Conservation (phyloP, 2,888 invertebrate species). For the Dione vanillae region DNA sequence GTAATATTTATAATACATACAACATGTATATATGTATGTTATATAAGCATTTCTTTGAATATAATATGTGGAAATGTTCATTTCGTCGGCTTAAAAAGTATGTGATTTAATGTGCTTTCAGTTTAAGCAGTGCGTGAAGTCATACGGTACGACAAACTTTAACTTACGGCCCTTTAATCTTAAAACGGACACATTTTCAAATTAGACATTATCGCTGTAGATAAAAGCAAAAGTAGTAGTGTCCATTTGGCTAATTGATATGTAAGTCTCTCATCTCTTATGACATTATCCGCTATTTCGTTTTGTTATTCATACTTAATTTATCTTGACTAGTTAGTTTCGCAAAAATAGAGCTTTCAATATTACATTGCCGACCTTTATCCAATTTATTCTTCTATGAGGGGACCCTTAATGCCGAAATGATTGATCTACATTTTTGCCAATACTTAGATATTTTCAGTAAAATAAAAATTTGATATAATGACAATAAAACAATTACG, state of each 20-base stretch:
- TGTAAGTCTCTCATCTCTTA: slow-evolving; percentile 26
- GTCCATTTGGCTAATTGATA: slow-evolving; percentile 29
- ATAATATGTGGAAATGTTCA: neutral
- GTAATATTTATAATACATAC: neutral
- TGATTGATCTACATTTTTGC: neutral
- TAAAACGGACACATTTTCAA: slow-evolving; percentile 7
- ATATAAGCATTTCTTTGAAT: neutral
- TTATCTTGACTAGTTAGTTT: slow-evolving; percentile 11
- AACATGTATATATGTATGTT: neutral
- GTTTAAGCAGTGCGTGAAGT: slow-evolving; percentile 6
- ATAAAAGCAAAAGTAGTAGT: slow-evolving; percentile 11
- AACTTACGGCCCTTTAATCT: slow-evolving; percentile 9
- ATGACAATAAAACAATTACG: neutral
- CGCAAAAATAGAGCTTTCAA: slow-evolving; percentile 10
- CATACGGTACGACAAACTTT: neutral
- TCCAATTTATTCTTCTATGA: slow-evolving; percentile 7
- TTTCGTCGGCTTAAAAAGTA: neutral
- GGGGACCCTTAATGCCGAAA: slow-evolving; percentile 12
- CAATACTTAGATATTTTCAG: neutral
- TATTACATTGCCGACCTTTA: slow-evolving; percentile 25
- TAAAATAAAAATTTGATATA: neutral
- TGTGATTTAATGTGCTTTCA: slow-evolving; percentile 1
- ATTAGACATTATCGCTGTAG: slow-evolving; percentile 8
- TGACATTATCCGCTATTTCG: slow-evolving; percentile 23
- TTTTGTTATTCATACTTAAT: slow-evolving; percentile 32